Percentiles rank a stretch among this genome's conserved stretches.
These are phyloP conservation scores for Bombyx mori DNA, from an alignment of 1,140 invertebrate genomes.

Conservation along the genomic window DNA sequence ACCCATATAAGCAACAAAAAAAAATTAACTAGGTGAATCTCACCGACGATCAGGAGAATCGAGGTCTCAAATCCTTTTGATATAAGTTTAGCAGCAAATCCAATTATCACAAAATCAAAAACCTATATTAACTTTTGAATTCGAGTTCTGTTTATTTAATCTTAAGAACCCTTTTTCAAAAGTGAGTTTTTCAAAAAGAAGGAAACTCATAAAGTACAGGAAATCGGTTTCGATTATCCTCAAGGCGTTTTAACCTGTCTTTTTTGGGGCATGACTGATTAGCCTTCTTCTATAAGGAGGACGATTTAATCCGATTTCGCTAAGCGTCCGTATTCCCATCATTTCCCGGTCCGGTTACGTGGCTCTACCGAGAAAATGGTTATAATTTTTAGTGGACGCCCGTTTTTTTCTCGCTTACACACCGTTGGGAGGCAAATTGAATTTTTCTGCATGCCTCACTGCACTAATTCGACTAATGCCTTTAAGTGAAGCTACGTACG, in stretches of 20 bases:
- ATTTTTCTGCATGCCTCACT: slow-evolving; percentile 60
- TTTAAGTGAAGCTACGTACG: slow-evolving; percentile 23
- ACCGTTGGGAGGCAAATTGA: slow-evolving; percentile 56
- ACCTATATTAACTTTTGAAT: too few species aligned
- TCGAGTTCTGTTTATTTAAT: too few species aligned
- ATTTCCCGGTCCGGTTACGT: slow-evolving; percentile 22
- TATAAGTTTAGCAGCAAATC: too few species aligned
- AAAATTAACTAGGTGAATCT: too few species aligned
- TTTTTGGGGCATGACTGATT: slow-evolving; percentile 20
- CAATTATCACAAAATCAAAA: too few species aligned
- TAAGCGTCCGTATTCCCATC: slow-evolving; percentile 37
- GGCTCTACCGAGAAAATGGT: slow-evolving; percentile 44
- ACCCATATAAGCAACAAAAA: too few species aligned
- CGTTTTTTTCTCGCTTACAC: slow-evolving; percentile 42
- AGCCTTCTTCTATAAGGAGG: slow-evolving; percentile 35
- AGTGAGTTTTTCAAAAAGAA: too few species aligned
- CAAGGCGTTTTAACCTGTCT: background rate
- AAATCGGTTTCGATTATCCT: too few species aligned
- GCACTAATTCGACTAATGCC: slow-evolving; percentile 64
- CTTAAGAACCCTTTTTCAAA: too few species aligned
- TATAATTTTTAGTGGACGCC: slow-evolving; percentile 54
- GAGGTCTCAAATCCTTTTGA: too few species aligned
- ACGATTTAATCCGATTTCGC: slow-evolving; percentile 55
- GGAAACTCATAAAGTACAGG: too few species aligned
- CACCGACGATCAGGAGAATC: too few species aligned